phyloP scores from a whole-genome alignment of 2,888 invertebrate genomes.

The Mesodorylaimus sp. region DNA sequence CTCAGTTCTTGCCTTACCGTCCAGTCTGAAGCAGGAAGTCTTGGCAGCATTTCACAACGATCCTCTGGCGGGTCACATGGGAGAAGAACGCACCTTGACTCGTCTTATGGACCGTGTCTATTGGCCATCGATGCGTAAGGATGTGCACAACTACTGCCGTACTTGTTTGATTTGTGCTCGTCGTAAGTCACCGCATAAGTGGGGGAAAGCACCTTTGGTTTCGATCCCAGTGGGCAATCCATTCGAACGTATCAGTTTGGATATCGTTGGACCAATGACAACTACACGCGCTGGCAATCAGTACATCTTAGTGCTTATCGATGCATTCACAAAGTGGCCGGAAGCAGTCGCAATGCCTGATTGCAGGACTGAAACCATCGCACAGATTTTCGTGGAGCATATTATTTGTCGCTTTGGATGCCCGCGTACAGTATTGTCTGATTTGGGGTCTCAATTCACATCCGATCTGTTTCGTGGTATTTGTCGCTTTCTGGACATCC shows the following conservation, averaged over 20 bases:
- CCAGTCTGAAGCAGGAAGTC: no score
- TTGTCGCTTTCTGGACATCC: conserved; percentile 9
- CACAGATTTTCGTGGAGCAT: conserved; percentile 14
- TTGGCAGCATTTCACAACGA: no score
- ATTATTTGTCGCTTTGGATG: conserved; percentile 13
- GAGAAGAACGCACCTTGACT: no score
- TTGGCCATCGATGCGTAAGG: conserved; percentile 13
- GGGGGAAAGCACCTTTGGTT: not conserved
- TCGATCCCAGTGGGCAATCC: not conserved
- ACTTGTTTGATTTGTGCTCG: conserved; percentile 13
- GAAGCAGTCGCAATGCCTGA: conserved; percentile 20
- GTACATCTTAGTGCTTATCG: conserved; percentile 15
- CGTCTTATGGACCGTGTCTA: no score
- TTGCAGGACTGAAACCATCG: conserved; percentile 21
- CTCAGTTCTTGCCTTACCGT: no score
- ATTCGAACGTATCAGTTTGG: not conserved
- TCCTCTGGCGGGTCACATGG: no score
- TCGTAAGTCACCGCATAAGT: conserved; percentile 9
- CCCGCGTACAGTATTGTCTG: conserved; percentile 14
- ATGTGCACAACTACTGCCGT: conserved; percentile 9
- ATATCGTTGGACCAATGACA: conserved; percentile 14
- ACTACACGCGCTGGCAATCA: conserved; percentile 11
- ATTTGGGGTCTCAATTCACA: conserved; percentile 14
- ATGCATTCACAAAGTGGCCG: conserved; percentile 14
- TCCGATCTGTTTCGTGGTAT: conserved; percentile 12